Conservation (phyloP, 2,888 invertebrate species). For the Hypolimnas misippus region DNA sequence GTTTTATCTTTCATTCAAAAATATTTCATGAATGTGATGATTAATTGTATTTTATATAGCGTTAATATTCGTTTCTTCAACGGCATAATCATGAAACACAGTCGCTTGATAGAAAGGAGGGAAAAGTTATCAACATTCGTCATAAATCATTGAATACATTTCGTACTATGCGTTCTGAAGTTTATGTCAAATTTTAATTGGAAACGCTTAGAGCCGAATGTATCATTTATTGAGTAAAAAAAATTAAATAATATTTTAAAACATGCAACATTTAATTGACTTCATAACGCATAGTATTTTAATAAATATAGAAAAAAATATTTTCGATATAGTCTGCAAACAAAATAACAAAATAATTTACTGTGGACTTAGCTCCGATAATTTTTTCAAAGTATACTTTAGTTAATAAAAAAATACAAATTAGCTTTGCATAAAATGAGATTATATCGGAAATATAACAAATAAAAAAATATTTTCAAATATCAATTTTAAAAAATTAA, state of each 20-base stretch:
- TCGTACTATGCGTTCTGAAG: constrained; percentile 21
- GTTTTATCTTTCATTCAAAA: too few relatives aligned
- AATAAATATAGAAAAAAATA: neutral
- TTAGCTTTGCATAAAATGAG: neutral
- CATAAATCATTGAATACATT: constrained; percentile 5
- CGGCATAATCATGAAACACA: constrained; percentile 44
- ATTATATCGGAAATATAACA: constrained; percentile 2
- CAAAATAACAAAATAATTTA: neutral
- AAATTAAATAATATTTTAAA: too few relatives aligned
- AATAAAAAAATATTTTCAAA: neutral
- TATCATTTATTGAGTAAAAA: too few relatives aligned
- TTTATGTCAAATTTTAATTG: neutral
- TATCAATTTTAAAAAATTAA: neutral
- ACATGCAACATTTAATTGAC: neutral
- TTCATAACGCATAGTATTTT: constrained; percentile 23
- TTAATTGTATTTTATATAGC: too few relatives aligned
- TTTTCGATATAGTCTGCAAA: constrained; percentile 20
- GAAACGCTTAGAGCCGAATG: neutral
- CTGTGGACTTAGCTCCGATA: too few relatives aligned
- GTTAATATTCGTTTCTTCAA: constrained; percentile 12
- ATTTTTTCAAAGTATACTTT: neutral
- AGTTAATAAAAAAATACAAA: neutral
- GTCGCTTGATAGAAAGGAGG: constrained; percentile 48
- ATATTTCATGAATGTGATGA: too few relatives aligned
- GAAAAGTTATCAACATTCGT: constrained; percentile 24